Conservation (phyloP, 2,888 invertebrate genomes). For the Phasia obesa region DNA sequence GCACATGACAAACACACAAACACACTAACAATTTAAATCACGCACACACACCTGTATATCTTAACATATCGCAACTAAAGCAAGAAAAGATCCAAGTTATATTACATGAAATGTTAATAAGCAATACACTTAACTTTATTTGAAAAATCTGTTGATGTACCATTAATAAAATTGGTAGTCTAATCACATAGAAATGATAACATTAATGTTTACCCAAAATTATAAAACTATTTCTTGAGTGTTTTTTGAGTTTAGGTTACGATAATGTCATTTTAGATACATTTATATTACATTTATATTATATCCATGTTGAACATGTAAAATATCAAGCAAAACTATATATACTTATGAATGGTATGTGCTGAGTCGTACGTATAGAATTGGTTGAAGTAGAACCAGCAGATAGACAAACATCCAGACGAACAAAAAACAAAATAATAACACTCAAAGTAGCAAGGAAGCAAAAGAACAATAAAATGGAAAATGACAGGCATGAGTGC, state of each 20-base stretch:
- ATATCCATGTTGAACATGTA: conserved; percentile 7
- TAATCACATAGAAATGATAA: neutral
- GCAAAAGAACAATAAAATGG: conserved; percentile 47
- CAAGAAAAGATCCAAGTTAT: neutral
- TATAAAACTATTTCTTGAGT: no score
- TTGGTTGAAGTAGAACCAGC: neutral
- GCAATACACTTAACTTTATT: no score
- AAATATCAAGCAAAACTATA: conserved; percentile 7
- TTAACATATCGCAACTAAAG: neutral
- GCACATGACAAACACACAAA: conserved; percentile 38
- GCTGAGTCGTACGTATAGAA: conserved; percentile 8
- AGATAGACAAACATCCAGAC: neutral
- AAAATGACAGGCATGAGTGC: conserved; percentile 59
- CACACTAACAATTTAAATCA: neutral
- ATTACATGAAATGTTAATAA: neutral
- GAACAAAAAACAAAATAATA: conserved; percentile 33
- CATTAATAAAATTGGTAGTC: neutral
- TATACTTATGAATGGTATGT: neutral
- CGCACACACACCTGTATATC: neutral
- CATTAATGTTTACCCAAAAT: no score
- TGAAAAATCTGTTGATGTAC: no score
- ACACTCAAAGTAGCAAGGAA: conserved; percentile 48
- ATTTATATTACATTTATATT: conserved; percentile 1
- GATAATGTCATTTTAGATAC: neutral
- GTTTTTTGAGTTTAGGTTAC: neutral